These are phyloP conservation scores for Mallotus villosus DNA, from an alignment of 2,797 vertebrate genomes.

Conservation along the genomic window DNA sequence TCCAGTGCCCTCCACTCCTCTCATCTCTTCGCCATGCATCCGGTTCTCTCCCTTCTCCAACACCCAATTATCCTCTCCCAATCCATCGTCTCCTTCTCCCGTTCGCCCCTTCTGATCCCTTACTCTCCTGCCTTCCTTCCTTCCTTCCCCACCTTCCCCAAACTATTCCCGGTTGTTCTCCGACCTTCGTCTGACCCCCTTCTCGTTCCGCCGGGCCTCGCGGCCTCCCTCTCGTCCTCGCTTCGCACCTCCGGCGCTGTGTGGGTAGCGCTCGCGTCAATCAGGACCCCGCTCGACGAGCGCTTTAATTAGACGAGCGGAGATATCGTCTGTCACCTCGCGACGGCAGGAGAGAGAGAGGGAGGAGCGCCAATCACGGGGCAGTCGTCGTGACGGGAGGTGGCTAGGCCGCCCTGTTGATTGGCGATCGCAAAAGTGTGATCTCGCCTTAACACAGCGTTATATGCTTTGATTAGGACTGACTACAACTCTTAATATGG, in stretches of 20 bases:
- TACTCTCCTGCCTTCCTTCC: not conserved
- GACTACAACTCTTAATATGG: conserved; percentile 17
- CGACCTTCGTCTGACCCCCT: not conserved
- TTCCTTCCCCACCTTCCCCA: conserved; percentile 15
- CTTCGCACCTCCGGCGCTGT: conserved; percentile 30
- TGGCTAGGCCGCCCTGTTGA: not conserved
- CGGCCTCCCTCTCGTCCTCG: not conserved
- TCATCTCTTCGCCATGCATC: not conserved
- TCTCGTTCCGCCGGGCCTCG: conserved; percentile 26
- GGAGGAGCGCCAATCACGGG: not conserved
- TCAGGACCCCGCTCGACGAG: conserved; percentile 47
- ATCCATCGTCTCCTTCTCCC: not conserved
- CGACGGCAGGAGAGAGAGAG: not conserved
- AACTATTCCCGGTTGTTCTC: no score
- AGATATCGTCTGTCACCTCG: conserved; percentile 52
- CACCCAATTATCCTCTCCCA: not conserved
- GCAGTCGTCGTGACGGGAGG: not conserved
- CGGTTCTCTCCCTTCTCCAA: not conserved
- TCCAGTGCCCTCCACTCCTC: not conserved
- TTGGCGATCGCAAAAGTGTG: conserved; percentile 6
- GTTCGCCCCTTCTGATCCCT: not conserved
- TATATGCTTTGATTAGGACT: conserved; percentile 11
- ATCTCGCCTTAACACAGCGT: not conserved
- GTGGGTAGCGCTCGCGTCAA: conserved; percentile 50
- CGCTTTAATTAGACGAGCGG: conserved; percentile 62